Percentiles rank a stretch among this genome's conserved stretches.
Evolutionary conservation across 1,140 invertebrate genomes (phyloP).

Genomic region (Sarcophaga peregrina): DNA sequence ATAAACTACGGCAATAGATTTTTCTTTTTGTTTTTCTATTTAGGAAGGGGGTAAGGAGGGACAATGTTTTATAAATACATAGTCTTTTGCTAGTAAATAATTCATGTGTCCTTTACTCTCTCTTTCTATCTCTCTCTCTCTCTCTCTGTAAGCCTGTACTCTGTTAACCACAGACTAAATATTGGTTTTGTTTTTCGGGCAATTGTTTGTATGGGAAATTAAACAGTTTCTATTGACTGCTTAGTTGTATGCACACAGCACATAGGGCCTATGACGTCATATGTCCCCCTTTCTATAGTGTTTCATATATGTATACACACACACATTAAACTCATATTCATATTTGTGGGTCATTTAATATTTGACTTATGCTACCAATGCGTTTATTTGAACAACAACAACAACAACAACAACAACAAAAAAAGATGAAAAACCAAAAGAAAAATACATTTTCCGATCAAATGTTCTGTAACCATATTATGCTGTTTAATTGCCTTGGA

Average conservation of each 20-base stretch:
- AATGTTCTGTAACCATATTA: slow-evolving; percentile 2
- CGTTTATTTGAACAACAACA: not conserved
- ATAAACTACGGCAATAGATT: too few species aligned
- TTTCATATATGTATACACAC: not conserved
- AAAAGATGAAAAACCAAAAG: not conserved
- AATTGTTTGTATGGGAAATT: not conserved
- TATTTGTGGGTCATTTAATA: slow-evolving; percentile 22
- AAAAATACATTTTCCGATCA: not conserved
- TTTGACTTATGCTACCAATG: slow-evolving; percentile 18
- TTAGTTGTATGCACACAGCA: too few species aligned
- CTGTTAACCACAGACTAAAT: too few species aligned
- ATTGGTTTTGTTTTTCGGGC: not conserved
- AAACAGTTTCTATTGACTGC: slow-evolving; percentile 2
- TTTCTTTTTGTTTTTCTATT: too few species aligned
- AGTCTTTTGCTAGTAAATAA: too few species aligned
- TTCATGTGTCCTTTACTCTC: too few species aligned
- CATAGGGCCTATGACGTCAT: too few species aligned
- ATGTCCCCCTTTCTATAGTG: too few species aligned
- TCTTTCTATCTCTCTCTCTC: too few species aligned
- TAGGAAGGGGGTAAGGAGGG: too few species aligned
- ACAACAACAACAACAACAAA: not conserved
- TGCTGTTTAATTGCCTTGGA: not conserved
- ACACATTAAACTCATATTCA: not conserved
- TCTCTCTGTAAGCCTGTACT: too few species aligned
- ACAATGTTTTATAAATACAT: too few species aligned